Base-by-base conservation (phyloP, 2,113 vertebrate genomes). In the Abramis brama region DNA sequence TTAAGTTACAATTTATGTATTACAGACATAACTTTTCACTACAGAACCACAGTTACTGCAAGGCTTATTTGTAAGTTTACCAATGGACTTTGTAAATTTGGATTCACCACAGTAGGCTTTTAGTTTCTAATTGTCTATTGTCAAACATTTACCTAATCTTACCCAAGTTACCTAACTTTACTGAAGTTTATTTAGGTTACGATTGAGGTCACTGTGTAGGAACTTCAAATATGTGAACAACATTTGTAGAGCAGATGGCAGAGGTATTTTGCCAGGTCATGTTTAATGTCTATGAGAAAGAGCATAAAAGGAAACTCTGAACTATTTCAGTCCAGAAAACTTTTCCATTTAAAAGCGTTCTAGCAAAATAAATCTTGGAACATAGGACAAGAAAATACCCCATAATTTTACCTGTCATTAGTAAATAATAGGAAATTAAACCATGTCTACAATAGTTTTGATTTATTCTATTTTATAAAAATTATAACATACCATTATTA, bases 1-100 rank as follows among this genome's bases (percentile, higher is more conserved):
- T 86, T 60, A n/a, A 27, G 55, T n/a, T 70, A 78, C 52, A 81
- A 87, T 78, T 89, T 89, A 84, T 85, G 85, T 74, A 66, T 83
- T 73, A 75, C 19, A 39, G 50, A 75, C 75, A n/a, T 62, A 23
- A 30, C 21, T 62, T 55, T 66, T 13, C 13, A n/a, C 47, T 57
- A 60, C 11, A 33, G 30, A 71, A 64, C 55, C n/a, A 50, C 64
- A 10, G 60, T 77, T 39, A 25, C 43, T 68, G 47, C 33, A 66
- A 30, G 47, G 55, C 25, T 33, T 79, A n/a, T 64, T 81, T 50
- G 5, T n/a, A 23, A 27, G 27, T 80, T 83, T 55, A 45, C 23
- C 12, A 23, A 50, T 50, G 25, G 50, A 70, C 19, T 66, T 73
- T 86, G 57, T 85, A 87, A 87, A 87, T 86, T 84, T 84, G 71